These are phyloP conservation scores for Cremastinae sp. DNA, from an alignment of 2,888 invertebrate species.

Conservation along the genomic window DNA sequence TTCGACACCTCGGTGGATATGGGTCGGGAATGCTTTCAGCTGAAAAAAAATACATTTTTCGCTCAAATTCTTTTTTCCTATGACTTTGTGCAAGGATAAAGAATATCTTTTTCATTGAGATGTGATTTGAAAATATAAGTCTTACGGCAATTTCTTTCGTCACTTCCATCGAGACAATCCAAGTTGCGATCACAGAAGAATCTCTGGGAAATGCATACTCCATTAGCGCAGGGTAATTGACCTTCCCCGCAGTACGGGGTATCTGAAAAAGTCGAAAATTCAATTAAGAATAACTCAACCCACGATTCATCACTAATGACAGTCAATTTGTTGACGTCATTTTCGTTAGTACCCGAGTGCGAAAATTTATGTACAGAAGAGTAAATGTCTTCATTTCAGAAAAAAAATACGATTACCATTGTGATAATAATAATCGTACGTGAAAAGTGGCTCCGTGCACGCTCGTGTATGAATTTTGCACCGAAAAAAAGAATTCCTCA, in stretches of 20 bases:
- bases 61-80: constrained; percentile 1
- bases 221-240: constrained; percentile 82
- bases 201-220: constrained; percentile 82
- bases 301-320: background rate
- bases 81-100: background rate
- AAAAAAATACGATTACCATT: constrained; percentile 31
- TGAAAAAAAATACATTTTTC: constrained; percentile 58
- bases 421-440: constrained; percentile 21
- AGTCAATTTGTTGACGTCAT: background rate
- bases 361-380: constrained; percentile 42
- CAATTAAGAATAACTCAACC: constrained; percentile 24
- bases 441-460: constrained; percentile 60
- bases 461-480: constrained; percentile 29
- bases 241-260: constrained; percentile 75
- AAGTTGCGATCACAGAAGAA: constrained; percentile 83
- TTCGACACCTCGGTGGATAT: constrained; percentile 72
- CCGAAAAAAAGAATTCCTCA: background rate
- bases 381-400: constrained; percentile 17
- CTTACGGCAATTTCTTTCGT: constrained; percentile 84
- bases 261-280: constrained; percentile 49
- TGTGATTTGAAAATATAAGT: too few relatives aligned
- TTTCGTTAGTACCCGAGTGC: background rate
- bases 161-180: constrained; percentile 84
- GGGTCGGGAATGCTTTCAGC: constrained; percentile 71
- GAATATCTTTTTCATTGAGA: too few relatives aligned